phyloP scores from a whole-genome alignment of 1,140 invertebrate species.

The silkworm (Bombyx mori) region ASM3026992v2 NC_085128.1:12524001-12524500 shows the following conservation, averaged over 20 bases:
- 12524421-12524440: slow-evolving; percentile 24
- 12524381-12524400: neutral
- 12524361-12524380: neutral
- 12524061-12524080: too few relatives aligned
- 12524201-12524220: neutral
- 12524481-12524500: slow-evolving; percentile 57
- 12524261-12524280: slow-evolving; percentile 2
- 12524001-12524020: too few relatives aligned
- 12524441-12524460: slow-evolving; percentile 29
- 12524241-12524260: slow-evolving; percentile 5
- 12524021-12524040: too few relatives aligned
- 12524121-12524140: too few relatives aligned
- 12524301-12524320: slow-evolving; percentile 5
- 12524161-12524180: too few relatives aligned
- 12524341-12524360: neutral
- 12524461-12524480: slow-evolving; percentile 71
- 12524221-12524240: slow-evolving; percentile 7
- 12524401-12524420: slow-evolving; percentile 1
- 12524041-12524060: too few relatives aligned
- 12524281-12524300: slow-evolving; percentile 8
- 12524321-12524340: slow-evolving; percentile 3
- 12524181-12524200: too few relatives aligned
- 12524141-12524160: too few relatives aligned
- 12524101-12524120: too few relatives aligned
- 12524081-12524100: too few relatives aligned